Conservation (phyloP, 2,888 invertebrate species). For the Synanthedon vespiformis region DNA sequence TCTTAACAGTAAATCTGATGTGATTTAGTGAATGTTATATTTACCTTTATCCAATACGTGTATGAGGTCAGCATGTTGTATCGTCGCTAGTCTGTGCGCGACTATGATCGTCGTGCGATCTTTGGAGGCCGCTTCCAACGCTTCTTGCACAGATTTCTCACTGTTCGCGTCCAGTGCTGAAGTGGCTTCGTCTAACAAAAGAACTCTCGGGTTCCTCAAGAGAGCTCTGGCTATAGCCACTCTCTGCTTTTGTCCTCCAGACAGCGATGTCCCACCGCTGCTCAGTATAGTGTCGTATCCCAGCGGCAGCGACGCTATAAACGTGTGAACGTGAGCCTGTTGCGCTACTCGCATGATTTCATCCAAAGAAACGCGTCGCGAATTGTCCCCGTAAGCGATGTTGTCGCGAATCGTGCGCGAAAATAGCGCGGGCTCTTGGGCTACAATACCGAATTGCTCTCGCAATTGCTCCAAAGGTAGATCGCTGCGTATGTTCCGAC, state of each 20-base stretch:
- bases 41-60: conserved; percentile 82
- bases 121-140: conserved; percentile 80
- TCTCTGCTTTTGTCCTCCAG: conserved; percentile 82
- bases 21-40: not conserved
- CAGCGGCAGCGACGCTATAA: conserved; percentile 76
- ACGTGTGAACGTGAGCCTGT: conserved; percentile 82
- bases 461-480: conserved; percentile 77
- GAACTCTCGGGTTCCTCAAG: conserved; percentile 71
- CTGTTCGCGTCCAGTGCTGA: conserved; percentile 78
- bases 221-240: conserved; percentile 80
- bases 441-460: conserved; percentile 80
- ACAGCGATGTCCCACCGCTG: conserved; percentile 71
- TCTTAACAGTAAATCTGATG: too few relatives aligned
- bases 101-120: conserved; percentile 86
- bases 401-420: conserved; percentile 84
- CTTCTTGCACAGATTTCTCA: conserved; percentile 85
- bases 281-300: conserved; percentile 76
- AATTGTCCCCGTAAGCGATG: conserved; percentile 86
- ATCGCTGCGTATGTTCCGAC: conserved; percentile 60
- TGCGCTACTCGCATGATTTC: conserved; percentile 80
- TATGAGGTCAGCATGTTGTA: conserved; percentile 84
- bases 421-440: conserved; percentile 88
- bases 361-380: conserved; percentile 69
- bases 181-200: conserved; percentile 77
- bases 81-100: conserved; percentile 87